These are phyloP conservation scores for Perizoma flavofasciatum DNA, from an alignment of 2,888 invertebrate species.

Conservation along the genomic window DNA sequence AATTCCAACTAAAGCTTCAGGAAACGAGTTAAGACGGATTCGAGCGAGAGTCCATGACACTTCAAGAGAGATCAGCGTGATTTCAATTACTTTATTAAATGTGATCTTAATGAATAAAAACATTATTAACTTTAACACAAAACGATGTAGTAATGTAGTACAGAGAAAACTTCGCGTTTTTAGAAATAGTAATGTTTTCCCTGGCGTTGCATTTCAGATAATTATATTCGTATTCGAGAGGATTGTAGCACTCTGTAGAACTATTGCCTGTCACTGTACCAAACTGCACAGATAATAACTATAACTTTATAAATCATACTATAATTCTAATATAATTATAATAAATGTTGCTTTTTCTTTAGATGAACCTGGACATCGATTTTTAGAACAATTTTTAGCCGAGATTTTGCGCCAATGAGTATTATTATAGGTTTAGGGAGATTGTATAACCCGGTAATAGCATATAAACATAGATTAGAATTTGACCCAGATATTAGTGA, in stretches of 20 bases:
- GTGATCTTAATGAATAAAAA: too few relatives aligned
- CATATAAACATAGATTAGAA: too few relatives aligned
- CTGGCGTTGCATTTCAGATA: constrained; percentile 25
- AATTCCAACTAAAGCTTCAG: too few relatives aligned
- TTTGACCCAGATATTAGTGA: too few relatives aligned
- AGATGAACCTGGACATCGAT: constrained; percentile 49
- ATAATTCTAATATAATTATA: constrained; percentile 35
- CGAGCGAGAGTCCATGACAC: too few relatives aligned
- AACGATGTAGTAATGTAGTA: too few relatives aligned
- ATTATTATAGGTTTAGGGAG: constrained; percentile 11
- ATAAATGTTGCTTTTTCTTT: constrained; percentile 65
- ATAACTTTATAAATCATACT: constrained; percentile 30
- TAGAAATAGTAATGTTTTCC: constrained; percentile 29
- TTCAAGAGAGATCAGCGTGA: too few relatives aligned
- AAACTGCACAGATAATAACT: constrained; percentile 54
- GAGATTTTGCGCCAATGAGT: constrained; percentile 34
- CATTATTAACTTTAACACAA: too few relatives aligned
- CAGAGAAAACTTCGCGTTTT: too few relatives aligned
- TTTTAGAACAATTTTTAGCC: constrained; percentile 53
- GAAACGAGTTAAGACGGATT: too few relatives aligned
- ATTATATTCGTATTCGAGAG: constrained; percentile 44
- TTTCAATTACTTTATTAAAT: too few relatives aligned
- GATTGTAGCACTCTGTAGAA: constrained; percentile 70
- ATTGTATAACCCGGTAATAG: neutral
- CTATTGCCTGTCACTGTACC: constrained; percentile 50